These are phyloP conservation scores for Oligia latruncula DNA, from an alignment of 2,888 invertebrate species.

Conservation along the genomic window DNA sequence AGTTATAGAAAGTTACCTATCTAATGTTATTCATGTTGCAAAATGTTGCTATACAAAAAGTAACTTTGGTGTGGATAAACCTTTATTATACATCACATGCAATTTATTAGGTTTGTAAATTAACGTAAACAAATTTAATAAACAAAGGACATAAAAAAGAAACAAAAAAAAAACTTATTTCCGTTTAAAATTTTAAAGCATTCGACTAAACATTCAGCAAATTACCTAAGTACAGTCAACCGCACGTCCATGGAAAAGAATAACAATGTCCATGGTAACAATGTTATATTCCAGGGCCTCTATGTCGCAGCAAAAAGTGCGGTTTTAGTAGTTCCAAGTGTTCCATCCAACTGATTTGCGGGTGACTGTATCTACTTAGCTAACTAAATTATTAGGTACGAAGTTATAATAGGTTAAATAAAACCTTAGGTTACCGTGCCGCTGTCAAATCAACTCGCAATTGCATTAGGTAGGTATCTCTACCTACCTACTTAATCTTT, in stretches of 20 bases:
- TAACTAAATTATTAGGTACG: background rate
- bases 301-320: background rate
- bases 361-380: background rate
- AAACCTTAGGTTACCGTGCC: background rate
- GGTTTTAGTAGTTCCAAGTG: background rate
- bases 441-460: constrained; percentile 21
- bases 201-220: background rate
- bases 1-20: background rate
- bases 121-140: background rate
- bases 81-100: constrained; percentile 7
- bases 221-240: constrained; percentile 10
- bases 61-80: background rate
- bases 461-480: constrained; percentile 1
- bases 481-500: background rate
- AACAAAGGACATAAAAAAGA: background rate
- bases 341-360: constrained; percentile 1
- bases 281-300: background rate
- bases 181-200: background rate
- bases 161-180: background rate
- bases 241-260: constrained; percentile 4
- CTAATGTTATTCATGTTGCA: background rate
- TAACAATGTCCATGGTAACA: background rate
- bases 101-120: background rate
- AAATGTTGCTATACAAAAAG: background rate
- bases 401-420: background rate